Conservation (phyloP, 2,888 invertebrate species). For the Megamerina dolium region DNA sequence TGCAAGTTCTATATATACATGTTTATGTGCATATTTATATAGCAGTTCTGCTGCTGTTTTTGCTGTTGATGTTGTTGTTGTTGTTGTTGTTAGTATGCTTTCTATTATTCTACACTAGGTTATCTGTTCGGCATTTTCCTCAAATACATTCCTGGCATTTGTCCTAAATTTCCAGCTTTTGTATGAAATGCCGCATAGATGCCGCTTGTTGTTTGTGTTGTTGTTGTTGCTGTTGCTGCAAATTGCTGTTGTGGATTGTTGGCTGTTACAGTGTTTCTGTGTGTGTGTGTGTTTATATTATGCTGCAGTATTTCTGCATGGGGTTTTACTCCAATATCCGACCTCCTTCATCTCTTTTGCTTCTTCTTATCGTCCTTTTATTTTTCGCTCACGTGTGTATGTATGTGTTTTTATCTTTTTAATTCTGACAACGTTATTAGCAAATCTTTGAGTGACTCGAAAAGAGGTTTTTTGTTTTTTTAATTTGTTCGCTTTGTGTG, state of each 20-base stretch:
- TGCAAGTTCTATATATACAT: no score
- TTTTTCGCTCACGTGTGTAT: neutral
- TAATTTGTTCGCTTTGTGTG: neutral
- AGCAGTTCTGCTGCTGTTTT: no score
- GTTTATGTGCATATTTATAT: no score
- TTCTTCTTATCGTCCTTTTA: no score
- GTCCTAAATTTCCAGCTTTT: slow-evolving; percentile 1
- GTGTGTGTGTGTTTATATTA: neutral
- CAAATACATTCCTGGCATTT: neutral
- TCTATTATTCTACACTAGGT: no score
- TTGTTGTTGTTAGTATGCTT: slow-evolving; percentile 19
- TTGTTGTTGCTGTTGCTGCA: slow-evolving; percentile 1
- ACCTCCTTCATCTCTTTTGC: no score
- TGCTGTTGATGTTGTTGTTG: slow-evolving; percentile 9
- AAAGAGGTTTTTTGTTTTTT: neutral
- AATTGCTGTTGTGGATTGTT: neutral
- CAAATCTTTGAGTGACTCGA: neutral
- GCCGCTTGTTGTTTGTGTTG: slow-evolving; percentile 1
- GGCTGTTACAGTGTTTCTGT: neutral
- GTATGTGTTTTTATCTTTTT: neutral
- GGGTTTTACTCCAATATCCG: no score
- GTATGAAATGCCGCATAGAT: neutral
- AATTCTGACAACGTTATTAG: neutral
- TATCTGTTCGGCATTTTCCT: slow-evolving; percentile 1
- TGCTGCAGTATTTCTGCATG: no score